phyloP scores from a whole-genome alignment of 2,888 invertebrate genomes.

The Pheosia tremula region DNA sequence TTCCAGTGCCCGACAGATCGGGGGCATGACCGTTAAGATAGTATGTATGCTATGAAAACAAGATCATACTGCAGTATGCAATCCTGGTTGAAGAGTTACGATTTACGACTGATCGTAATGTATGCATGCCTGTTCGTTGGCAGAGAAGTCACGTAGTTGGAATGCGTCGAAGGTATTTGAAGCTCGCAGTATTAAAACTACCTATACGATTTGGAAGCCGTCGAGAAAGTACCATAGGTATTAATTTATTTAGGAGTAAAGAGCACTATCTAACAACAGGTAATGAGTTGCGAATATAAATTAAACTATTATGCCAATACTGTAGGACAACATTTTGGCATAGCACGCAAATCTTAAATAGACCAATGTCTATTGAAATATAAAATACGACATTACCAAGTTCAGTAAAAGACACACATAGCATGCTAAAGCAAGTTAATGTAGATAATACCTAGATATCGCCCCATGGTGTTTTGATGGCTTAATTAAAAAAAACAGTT shows the following conservation, averaged over 20 bases:
- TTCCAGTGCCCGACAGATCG: conserved; percentile 23
- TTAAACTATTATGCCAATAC: too few relatives aligned
- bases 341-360: too few relatives aligned
- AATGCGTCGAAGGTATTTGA: conserved; percentile 11
- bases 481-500: neutral
- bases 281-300: too few relatives aligned
- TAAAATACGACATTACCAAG: too few relatives aligned
- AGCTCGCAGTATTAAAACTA: conserved; percentile 1
- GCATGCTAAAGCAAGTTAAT: too few relatives aligned
- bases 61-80: conserved; percentile 9
- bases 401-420: too few relatives aligned
- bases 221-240: neutral
- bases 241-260: neutral
- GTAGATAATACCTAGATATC: too few relatives aligned
- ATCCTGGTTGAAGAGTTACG: conserved; percentile 17
- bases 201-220: neutral
- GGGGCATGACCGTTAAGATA: conserved; percentile 21
- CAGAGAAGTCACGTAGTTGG: neutral
- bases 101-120: conserved; percentile 18
- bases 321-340: too few relatives aligned
- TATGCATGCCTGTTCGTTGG: neutral
- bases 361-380: neutral
- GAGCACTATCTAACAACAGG: too few relatives aligned
- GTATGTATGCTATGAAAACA: conserved; percentile 15
- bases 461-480: too few relatives aligned